These are phyloP conservation scores for Taenioides sp. DNA, from an alignment of 2,797 vertebrate genomes.

Conservation along the genomic window DNA sequence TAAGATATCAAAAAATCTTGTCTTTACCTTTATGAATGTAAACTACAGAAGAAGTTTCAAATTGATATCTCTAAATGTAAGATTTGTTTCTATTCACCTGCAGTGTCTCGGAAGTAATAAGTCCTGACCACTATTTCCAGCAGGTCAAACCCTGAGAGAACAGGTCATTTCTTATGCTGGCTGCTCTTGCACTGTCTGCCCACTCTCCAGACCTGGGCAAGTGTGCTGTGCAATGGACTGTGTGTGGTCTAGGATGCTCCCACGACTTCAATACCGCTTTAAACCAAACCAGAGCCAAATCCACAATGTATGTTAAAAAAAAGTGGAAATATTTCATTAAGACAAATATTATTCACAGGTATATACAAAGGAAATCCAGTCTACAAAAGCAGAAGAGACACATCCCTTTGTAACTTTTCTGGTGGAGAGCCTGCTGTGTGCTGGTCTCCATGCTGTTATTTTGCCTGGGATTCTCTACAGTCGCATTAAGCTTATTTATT, in stretches of 20 bases:
- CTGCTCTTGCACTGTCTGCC: conserved; percentile 38
- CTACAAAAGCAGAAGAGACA: conserved; percentile 28
- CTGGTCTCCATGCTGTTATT: no score
- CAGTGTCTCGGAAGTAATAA: no score
- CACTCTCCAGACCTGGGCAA: conserved; percentile 45
- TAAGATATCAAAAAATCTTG: no score
- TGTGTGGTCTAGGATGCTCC: conserved; percentile 72
- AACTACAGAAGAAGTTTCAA: no score
- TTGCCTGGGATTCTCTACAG: no score
- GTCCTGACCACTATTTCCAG: neutral
- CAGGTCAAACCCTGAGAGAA: neutral
- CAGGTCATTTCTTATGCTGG: neutral
- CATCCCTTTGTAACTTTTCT: neutral
- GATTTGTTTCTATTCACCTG: no score
- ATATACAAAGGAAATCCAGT: conserved; percentile 45
- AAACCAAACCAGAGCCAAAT: conserved; percentile 56
- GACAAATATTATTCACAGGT: conserved; percentile 57
- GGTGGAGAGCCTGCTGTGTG: no score
- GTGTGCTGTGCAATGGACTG: conserved; percentile 48
- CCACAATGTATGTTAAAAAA: conserved; percentile 57
- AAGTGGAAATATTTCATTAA: conserved; percentile 57
- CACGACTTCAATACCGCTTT: conserved; percentile 51
- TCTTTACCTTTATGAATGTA: no score
- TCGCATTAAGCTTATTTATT: no score
- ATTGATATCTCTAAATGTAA: no score